phyloP scores from a whole-genome alignment of 2,797 vertebrate genomes.

The Sarcoramphus papa region DNA sequence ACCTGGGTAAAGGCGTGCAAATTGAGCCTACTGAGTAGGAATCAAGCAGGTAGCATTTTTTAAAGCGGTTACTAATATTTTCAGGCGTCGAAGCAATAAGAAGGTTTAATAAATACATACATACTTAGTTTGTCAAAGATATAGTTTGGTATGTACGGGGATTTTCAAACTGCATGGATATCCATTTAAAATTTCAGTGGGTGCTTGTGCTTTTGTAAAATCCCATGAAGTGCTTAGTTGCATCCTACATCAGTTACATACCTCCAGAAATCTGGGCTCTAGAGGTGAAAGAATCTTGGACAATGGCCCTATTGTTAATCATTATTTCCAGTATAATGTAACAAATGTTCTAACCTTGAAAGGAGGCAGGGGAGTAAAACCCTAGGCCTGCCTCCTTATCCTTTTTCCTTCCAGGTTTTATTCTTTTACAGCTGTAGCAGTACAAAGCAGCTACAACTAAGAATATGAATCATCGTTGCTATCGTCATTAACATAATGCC shows the following conservation, averaged over 20 bases:
- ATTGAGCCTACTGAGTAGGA: not conserved
- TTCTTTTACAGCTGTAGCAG: slow-evolving; percentile 69
- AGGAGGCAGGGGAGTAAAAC: slow-evolving; percentile 36
- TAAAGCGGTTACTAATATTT: not conserved
- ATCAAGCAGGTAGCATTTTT: not conserved
- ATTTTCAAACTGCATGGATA: not conserved
- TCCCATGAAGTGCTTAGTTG: not conserved
- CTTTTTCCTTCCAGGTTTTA: slow-evolving; percentile 66
- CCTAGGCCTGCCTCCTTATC: slow-evolving; percentile 10
- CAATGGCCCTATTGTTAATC: not conserved
- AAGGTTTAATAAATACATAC: not conserved
- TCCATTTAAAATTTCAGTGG: not conserved
- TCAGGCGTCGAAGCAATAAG: not conserved
- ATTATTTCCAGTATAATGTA: slow-evolving; percentile 21
- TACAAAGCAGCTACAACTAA: slow-evolving; percentile 45
- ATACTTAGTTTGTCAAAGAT: not conserved
- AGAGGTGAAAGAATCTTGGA: slow-evolving; percentile 9
- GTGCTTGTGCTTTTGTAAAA: not conserved
- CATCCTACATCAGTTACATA: not conserved
- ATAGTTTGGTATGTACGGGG: not conserved
- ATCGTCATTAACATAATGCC: slow-evolving; percentile 69
- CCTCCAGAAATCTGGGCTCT: not conserved
- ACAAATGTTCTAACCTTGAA: slow-evolving; percentile 44
- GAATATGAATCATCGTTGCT: slow-evolving; percentile 68
- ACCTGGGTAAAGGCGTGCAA: not conserved